phyloP scores from a whole-genome alignment of 2,113 vertebrate species.

The Stigmatopora nigra region DNA sequence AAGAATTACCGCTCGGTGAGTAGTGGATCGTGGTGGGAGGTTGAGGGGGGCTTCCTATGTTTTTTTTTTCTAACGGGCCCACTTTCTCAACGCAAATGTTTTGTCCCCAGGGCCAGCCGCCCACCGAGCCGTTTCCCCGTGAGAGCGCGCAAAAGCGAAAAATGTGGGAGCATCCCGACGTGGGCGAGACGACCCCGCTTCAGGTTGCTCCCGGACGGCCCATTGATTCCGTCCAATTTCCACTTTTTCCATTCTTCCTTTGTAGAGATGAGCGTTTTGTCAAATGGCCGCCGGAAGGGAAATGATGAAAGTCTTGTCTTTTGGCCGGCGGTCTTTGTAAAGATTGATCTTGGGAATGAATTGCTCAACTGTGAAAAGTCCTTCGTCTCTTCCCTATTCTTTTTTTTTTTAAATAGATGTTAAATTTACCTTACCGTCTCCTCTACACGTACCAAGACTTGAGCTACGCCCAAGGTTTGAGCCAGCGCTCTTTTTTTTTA shows the following conservation, averaged over 20 bases:
- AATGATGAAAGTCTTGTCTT: too few species aligned
- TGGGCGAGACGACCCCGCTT: neutral
- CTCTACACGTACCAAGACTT: rapidly evolving
- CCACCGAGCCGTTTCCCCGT: slow-evolving; percentile 28
- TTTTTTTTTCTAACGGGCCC: too few species aligned
- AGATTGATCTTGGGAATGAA: too few species aligned
- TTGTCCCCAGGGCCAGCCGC: slow-evolving; percentile 25
- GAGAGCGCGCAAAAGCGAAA: neutral
- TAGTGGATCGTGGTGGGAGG: too few species aligned
- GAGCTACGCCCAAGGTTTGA: slow-evolving; percentile 43
- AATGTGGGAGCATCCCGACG: neutral
- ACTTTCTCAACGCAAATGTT: too few species aligned
- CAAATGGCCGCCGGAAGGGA: too few species aligned
- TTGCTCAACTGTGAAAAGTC: too few species aligned
- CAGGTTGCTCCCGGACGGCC: slow-evolving; percentile 32
- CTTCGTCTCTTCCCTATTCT: neutral
- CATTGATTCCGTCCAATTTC: neutral
- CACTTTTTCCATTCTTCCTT: too few species aligned
- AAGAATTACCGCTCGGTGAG: slow-evolving; percentile 44
- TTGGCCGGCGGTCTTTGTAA: too few species aligned
- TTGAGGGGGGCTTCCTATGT: too few species aligned
- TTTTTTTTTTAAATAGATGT: slow-evolving; percentile 34
- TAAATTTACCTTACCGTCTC: slow-evolving; percentile 34
- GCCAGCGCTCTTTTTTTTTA: neutral
- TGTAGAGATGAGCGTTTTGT: too few species aligned